Conservation (phyloP, 2,888 invertebrate species). For the Hypomecis atomaria region DNA sequence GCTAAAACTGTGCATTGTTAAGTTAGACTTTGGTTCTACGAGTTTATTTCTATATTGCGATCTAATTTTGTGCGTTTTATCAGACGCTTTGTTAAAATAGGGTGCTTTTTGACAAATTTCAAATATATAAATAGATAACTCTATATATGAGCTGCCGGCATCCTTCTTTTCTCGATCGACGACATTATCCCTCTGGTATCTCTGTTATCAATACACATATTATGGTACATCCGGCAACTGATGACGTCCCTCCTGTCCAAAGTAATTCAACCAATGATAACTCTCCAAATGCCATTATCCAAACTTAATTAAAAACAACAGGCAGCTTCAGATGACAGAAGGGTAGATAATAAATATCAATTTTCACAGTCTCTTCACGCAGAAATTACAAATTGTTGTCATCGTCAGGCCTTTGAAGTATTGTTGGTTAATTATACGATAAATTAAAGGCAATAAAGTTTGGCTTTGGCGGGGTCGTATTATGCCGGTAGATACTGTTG, state of each 20-base stretch:
- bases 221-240: neutral
- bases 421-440: constrained; percentile 25
- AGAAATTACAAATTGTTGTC: constrained; percentile 28
- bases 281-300: neutral
- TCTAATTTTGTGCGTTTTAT: no score
- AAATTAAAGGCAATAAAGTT: constrained; percentile 23
- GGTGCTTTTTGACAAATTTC: no score
- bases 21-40: no score
- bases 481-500: neutral
- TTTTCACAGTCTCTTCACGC: constrained; percentile 17
- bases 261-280: neutral
- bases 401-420: constrained; percentile 18
- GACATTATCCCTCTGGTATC: no score
- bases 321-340: constrained; percentile 15
- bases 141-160: no score
- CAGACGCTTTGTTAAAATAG: no score
- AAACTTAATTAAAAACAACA: constrained; percentile 13
- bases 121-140: no score
- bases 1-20: no score
- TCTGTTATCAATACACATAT: no score
- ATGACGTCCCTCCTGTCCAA: neutral
- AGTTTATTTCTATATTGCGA: no score
- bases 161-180: no score
- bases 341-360: constrained; percentile 28
- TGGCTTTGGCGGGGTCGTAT: neutral